Evolutionary conservation across 2,888 invertebrate genomes (phyloP).

Genomic region (Rugalucina vietnamica): DNA sequence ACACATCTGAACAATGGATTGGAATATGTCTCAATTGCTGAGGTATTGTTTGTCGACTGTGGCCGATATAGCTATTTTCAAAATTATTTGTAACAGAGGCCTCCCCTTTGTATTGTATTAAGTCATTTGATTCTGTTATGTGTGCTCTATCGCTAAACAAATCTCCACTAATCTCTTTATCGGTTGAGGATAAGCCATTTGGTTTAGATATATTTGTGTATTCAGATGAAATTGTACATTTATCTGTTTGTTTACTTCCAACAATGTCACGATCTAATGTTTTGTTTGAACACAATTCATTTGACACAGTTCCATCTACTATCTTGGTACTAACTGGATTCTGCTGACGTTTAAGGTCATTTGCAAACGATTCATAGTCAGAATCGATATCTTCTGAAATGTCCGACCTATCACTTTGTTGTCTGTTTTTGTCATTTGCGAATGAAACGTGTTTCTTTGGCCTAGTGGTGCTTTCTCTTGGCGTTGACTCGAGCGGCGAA

Average conservation of each 20-base stretch:
- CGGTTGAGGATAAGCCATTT: background rate
- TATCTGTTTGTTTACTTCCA: background rate
- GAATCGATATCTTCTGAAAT: background rate
- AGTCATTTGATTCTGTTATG: conserved; percentile 21
- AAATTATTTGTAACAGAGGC: conserved; percentile 3
- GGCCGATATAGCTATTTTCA: conserved; percentile 7
- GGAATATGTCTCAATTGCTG: conserved; percentile 7
- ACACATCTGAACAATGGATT: background rate
- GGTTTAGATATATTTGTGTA: background rate
- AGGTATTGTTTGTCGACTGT: background rate
- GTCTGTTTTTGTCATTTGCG: too few relatives aligned
- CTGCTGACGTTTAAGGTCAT: background rate
- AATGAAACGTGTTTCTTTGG: too few relatives aligned
- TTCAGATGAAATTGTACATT: background rate
- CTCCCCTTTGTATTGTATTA: conserved; percentile 13
- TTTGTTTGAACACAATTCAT: background rate
- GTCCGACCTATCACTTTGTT: too few relatives aligned
- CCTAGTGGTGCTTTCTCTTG: too few relatives aligned
- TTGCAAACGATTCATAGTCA: background rate
- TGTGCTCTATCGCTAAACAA: background rate
- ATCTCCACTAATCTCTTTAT: conserved; percentile 19
- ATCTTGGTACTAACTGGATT: background rate
- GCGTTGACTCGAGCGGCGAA: background rate
- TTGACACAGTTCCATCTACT: background rate
- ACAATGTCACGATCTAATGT: background rate